These are phyloP conservation scores for Ceyx melanurus DNA, from an alignment of 2,113 vertebrate genomes.

Conservation along the genomic window DNA sequence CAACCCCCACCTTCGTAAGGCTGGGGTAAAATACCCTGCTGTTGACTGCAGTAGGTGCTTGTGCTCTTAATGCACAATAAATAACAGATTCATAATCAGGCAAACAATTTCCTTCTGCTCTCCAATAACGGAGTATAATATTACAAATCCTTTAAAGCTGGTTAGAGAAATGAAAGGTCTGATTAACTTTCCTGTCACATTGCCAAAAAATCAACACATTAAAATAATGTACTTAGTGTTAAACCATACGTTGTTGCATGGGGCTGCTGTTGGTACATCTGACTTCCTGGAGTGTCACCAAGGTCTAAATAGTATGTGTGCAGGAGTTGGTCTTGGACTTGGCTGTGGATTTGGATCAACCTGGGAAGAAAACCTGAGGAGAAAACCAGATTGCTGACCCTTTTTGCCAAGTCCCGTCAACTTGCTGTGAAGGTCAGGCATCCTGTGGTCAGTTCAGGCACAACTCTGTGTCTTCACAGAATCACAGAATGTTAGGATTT, in stretches of 20 bases:
- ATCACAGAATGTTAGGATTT: no score
- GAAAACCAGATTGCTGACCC: background rate
- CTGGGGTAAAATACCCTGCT: constrained; percentile 5
- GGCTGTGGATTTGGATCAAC: background rate
- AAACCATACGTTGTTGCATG: background rate
- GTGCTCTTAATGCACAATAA: constrained; percentile 5
- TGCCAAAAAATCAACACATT: constrained; percentile 40
- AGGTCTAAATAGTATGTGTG: background rate
- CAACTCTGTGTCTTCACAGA: background rate
- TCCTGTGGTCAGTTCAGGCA: background rate
- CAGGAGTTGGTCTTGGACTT: background rate
- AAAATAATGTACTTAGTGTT: background rate
- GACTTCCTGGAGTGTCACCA: background rate
- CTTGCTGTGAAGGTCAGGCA: background rate
- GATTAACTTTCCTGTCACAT: background rate
- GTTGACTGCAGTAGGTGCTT: constrained; percentile 9
- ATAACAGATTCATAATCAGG: constrained; percentile 39
- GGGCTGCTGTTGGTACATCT: background rate
- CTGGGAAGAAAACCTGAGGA: background rate
- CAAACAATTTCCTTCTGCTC: constrained; percentile 34
- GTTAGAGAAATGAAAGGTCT: constrained; percentile 31
- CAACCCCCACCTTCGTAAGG: background rate
- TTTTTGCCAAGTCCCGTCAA: background rate
- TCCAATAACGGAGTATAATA: constrained; percentile 14
- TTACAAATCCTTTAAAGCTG: constrained; percentile 57